Evolutionary conservation across 2,113 vertebrate species (phyloP).

Genomic region (Pomatostomus ruficeps): DNA sequence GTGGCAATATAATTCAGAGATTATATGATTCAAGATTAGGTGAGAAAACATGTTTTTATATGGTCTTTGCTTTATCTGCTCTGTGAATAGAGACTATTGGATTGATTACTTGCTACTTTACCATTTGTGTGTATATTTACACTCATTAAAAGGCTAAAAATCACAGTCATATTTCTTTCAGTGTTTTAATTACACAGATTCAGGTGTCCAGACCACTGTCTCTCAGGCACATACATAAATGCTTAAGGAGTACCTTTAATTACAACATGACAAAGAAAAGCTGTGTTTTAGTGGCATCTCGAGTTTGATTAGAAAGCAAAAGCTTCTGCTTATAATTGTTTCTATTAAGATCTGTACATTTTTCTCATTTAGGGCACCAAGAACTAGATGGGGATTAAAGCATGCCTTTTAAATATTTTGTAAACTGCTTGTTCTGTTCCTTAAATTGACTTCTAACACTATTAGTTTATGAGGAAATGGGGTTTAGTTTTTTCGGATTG

Average conservation of each 20-base stretch:
- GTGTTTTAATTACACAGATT: not conserved
- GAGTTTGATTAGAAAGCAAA: not conserved
- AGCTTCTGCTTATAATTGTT: not conserved
- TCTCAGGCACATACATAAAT: not conserved
- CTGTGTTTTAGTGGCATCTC: not conserved
- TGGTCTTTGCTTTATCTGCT: not conserved
- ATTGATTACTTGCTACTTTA: not conserved
- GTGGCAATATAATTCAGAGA: not conserved
- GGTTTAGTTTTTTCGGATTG: not conserved
- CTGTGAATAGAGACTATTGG: not conserved
- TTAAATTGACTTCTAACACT: not conserved
- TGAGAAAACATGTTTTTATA: not conserved
- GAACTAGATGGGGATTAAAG: not conserved
- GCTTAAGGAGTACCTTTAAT: not conserved
- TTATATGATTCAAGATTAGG: not conserved
- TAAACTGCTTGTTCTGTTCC: not conserved
- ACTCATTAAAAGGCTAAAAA: not conserved
- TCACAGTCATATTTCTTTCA: not conserved
- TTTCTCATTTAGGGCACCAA: not conserved
- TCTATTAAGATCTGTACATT: not conserved
- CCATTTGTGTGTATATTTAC: not conserved
- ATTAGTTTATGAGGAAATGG: not conserved
- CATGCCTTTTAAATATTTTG: not conserved
- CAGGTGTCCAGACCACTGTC: not conserved
- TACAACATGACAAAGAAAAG: not conserved